These are phyloP conservation scores for Lampropteryx suffumata DNA, from an alignment of 2,888 invertebrate genomes.

Conservation along the genomic window DNA sequence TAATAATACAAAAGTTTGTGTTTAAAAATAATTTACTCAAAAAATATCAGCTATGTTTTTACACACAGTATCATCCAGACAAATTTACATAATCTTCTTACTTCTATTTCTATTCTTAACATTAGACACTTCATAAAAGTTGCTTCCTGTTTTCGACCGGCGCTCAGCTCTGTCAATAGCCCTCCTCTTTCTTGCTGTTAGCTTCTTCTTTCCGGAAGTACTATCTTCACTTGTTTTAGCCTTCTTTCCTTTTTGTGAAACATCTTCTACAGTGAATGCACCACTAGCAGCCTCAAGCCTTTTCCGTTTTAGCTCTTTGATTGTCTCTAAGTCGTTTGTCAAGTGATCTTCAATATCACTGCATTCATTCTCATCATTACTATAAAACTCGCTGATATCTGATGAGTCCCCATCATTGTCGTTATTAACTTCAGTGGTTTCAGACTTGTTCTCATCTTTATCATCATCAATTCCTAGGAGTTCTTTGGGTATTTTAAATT, in stretches of 20 bases:
- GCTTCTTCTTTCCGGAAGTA: constrained; percentile 73
- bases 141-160: constrained; percentile 92
- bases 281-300: constrained; percentile 80
- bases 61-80: neutral
- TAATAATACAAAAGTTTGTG: no score
- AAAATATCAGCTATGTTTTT: constrained; percentile 16
- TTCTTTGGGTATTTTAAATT: constrained; percentile 69
- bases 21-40: constrained; percentile 6
- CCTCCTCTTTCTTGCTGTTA: constrained; percentile 90
- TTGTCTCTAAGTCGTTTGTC: constrained; percentile 70
- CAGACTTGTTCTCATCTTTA: constrained; percentile 50
- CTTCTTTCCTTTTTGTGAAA: constrained; percentile 66
- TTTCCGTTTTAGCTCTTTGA: constrained; percentile 71
- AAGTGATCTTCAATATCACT: constrained; percentile 79
- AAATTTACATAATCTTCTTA: constrained; percentile 78
- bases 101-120: constrained; percentile 93
- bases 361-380: constrained; percentile 84
- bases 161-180: constrained; percentile 88
- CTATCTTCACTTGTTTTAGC: constrained; percentile 45
- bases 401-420: constrained; percentile 82
- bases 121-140: constrained; percentile 94
- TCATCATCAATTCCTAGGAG: constrained; percentile 73
- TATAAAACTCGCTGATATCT: constrained; percentile 86
- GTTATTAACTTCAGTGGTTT: constrained; percentile 47
- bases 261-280: constrained; percentile 78